phyloP scores from a whole-genome alignment of 2,797 vertebrate genomes.

The Phoeniculus purpureus region DNA sequence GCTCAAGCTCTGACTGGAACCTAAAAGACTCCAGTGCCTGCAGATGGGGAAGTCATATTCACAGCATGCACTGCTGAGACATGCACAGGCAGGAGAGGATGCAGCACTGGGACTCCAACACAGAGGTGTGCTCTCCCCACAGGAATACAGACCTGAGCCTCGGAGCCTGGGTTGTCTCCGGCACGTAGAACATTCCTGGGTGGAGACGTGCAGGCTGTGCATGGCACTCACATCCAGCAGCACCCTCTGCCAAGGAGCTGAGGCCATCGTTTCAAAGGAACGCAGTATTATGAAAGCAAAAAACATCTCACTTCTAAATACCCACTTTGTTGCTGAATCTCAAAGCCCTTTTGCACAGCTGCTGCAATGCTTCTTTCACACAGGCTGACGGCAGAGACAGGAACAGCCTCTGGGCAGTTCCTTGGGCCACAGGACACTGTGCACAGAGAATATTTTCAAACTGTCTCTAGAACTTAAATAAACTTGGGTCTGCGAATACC shows the following conservation, averaged over 20 bases:
- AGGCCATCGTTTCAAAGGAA: neutral
- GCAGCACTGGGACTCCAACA: neutral
- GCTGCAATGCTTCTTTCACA: neutral
- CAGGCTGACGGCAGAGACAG: neutral
- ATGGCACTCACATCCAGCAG: neutral
- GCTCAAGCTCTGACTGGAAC: neutral
- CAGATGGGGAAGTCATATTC: neutral
- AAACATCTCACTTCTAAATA: neutral
- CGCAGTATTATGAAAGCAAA: neutral
- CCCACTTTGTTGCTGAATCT: neutral
- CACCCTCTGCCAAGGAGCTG: neutral
- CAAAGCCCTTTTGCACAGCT: neutral
- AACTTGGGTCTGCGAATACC: neutral
- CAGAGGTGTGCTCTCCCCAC: neutral
- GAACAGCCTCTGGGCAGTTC: neutral
- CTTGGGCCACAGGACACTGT: neutral
- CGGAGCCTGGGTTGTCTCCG: neutral
- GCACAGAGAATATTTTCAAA: neutral
- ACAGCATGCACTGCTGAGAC: neutral
- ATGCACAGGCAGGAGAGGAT: neutral
- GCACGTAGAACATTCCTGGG: accelerated
- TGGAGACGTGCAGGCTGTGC: neutral
- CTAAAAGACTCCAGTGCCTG: neutral
- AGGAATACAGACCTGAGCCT: neutral
- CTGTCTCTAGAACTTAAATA: neutral